Conservation (phyloP, 2,888 invertebrate genomes). For the Callyntrura sp. region DNA sequence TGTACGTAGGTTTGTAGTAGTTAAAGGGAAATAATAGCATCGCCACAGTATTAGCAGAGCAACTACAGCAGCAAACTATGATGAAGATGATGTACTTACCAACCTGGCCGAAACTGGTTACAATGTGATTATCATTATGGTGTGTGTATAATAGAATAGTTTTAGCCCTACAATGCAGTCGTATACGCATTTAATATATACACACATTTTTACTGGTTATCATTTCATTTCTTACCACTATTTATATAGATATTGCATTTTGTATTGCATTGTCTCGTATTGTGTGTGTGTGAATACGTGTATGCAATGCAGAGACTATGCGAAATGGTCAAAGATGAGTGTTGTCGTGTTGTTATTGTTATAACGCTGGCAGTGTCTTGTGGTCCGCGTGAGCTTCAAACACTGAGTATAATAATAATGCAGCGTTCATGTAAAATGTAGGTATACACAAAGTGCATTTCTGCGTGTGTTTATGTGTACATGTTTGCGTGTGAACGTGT, state of each 20-base stretch:
- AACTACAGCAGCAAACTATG: conserved; percentile 17
- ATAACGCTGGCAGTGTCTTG: conserved; percentile 22
- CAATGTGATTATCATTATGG: conserved; percentile 34
- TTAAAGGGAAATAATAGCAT: conserved; percentile 14
- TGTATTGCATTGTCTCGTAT: background rate
- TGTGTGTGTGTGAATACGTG: too few species aligned
- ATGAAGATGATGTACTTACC: background rate
- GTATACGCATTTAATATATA: conserved; percentile 31
- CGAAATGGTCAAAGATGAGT: conserved; percentile 45
- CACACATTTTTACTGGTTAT: conserved; percentile 5
- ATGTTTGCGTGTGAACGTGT: conserved; percentile 49
- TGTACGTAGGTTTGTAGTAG: too few species aligned
- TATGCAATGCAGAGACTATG: background rate
- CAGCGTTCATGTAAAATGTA: background rate
- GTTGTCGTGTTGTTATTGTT: background rate
- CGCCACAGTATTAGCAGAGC: background rate
- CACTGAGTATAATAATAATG: conserved; percentile 8
- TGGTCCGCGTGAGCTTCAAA: conserved; percentile 1
- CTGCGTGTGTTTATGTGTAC: conserved; percentile 61
- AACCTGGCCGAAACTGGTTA: conserved; percentile 42
- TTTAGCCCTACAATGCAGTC: background rate
- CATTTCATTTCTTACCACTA: background rate
- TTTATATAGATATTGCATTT: background rate
- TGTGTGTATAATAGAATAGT: conserved; percentile 20
- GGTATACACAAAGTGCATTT: conserved; percentile 62